phyloP scores from a whole-genome alignment of 2,797 vertebrate species.

The Natrix natrix region DNA sequence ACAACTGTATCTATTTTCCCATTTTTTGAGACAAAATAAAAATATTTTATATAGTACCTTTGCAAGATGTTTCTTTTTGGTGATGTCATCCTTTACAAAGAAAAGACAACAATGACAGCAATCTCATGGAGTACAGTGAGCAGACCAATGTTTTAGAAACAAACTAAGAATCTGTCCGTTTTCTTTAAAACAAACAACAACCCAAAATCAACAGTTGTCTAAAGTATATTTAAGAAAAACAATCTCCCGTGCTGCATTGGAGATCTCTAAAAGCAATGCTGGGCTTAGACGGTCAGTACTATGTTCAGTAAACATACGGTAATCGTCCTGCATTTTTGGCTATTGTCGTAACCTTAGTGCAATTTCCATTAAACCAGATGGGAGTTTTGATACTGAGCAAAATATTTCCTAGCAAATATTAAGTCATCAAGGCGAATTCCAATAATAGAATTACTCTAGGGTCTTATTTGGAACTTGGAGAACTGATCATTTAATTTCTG shows the following conservation, averaged over 20 bases:
- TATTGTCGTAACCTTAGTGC: background rate
- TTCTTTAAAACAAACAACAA: background rate
- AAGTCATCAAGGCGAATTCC: conserved; percentile 17
- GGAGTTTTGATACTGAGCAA: conserved; percentile 23
- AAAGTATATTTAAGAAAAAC: conserved; percentile 1
- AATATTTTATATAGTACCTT: background rate
- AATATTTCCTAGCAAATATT: background rate
- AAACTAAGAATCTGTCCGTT: background rate
- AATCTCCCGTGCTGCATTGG: background rate
- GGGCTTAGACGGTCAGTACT: conserved; percentile 13
- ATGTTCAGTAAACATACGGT: conserved; percentile 36
- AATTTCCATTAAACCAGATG: conserved; percentile 17
- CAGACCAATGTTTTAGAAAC: background rate
- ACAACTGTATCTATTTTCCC: background rate
- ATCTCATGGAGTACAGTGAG: background rate
- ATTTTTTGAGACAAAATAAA: background rate
- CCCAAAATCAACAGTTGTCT: background rate
- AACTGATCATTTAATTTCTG: background rate
- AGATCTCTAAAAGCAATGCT: conserved; percentile 7
- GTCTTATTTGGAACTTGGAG: conserved; percentile 20
- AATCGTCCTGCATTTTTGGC: conserved; percentile 37
- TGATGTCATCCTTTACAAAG: background rate
- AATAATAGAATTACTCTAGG: conserved; percentile 1
- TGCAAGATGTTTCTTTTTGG: background rate
- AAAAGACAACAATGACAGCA: background rate